Conservation (phyloP, 1,140 invertebrate genomes). For the Euschistus heros region DNA sequence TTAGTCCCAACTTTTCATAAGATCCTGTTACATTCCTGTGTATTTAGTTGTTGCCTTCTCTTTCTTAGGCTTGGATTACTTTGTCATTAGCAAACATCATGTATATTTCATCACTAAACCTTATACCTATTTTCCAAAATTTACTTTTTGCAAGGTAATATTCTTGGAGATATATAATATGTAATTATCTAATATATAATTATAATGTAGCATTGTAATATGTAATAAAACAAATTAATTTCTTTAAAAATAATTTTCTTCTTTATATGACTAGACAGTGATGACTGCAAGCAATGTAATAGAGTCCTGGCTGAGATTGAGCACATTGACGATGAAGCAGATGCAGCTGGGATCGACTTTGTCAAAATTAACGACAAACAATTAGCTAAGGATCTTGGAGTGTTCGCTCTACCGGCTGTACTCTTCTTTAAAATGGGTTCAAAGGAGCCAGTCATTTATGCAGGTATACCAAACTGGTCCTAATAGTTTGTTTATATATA, state of each 20-base stretch:
- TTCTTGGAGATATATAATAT: no score
- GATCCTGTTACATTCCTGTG: no score
- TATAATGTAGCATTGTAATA: no score
- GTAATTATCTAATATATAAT: no score
- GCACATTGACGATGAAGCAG: conserved; percentile 87
- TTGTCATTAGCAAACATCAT: no score
- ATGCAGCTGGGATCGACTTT: conserved; percentile 85
- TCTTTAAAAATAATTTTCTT: neutral
- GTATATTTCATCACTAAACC: no score
- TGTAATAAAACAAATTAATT: neutral
- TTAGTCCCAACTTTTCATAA: no score
- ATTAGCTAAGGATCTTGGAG: conserved; percentile 74
- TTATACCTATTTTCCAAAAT: no score
- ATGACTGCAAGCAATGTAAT: conserved; percentile 87
- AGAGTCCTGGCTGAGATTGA: conserved; percentile 80
- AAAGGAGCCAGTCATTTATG: conserved; percentile 87
- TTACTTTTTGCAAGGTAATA: no score
- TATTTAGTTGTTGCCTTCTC: no score
- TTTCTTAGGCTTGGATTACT: no score
- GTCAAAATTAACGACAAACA: conserved; percentile 83
- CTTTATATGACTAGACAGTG: conserved; percentile 57
- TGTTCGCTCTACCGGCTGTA: conserved; percentile 79
- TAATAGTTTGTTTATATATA: conserved; percentile 4
- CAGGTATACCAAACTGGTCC: conserved; percentile 45
- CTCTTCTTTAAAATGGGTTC: conserved; percentile 79